Conservation (phyloP, 2,797 vertebrate genomes). For the Crenuchus spilurus region DNA sequence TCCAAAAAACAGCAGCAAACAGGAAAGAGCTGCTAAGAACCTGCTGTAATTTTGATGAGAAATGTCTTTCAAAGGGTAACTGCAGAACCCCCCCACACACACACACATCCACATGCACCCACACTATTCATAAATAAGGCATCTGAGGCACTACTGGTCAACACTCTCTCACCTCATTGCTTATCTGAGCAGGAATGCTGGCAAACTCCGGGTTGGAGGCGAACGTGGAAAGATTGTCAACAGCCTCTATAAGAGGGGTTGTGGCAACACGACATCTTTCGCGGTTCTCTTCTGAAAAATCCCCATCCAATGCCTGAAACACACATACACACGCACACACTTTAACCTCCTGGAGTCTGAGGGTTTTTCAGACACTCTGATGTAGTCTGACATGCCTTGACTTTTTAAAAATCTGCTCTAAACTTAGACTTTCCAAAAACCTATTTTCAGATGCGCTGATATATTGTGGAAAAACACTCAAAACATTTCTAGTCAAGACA, state of each 20-base stretch:
- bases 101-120: not conserved
- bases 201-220: constrained; percentile 97
- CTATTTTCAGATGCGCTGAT: no score
- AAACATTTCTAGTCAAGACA: no score
- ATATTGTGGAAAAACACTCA: no score
- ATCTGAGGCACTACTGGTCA: constrained; percentile 11
- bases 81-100: no score
- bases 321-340: not conserved
- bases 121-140: constrained; percentile 24
- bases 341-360: no score
- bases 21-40: constrained; percentile 17
- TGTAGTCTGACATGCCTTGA: no score
- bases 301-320: constrained; percentile 88
- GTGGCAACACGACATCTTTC: constrained; percentile 90
- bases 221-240: constrained; percentile 94
- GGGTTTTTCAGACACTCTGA: no score
- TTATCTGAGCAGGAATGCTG: constrained; percentile 96
- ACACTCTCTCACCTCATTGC: constrained; percentile 83
- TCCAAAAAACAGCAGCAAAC: constrained; percentile 24
- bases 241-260: constrained; percentile 90
- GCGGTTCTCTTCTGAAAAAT: constrained; percentile 97
- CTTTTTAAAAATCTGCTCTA: no score
- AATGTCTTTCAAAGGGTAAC: not conserved
- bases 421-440: no score
- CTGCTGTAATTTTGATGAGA: constrained; percentile 15